phyloP scores from a whole-genome alignment of 1,140 invertebrate species.

The Telenomus remus region DNA sequence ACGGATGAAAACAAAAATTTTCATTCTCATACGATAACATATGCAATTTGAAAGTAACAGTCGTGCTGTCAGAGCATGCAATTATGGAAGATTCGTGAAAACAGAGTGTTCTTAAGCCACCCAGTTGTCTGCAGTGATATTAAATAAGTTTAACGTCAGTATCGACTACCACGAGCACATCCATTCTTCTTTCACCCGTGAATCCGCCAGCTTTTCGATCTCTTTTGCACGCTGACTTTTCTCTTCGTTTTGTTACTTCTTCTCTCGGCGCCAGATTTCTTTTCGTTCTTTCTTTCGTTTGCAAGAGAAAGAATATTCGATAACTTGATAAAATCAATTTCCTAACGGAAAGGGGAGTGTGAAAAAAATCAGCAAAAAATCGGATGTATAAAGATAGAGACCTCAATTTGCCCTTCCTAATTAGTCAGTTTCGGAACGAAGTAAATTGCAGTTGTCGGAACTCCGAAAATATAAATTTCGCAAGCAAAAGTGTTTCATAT shows the following conservation, averaged over 20 bases:
- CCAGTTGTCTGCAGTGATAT: constrained; percentile 28
- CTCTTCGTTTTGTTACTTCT: constrained; percentile 26
- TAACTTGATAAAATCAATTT: constrained; percentile 58
- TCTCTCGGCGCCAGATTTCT: constrained; percentile 37
- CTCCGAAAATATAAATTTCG: no score
- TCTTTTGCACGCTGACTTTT: constrained; percentile 41
- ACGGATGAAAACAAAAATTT: no score
- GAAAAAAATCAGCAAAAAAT: constrained; percentile 2
- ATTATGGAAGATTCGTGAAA: constrained; percentile 43
- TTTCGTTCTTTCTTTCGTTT: constrained; percentile 35
- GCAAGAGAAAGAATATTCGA: constrained; percentile 34
- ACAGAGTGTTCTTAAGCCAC: constrained; percentile 17
- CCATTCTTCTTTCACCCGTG: constrained; percentile 38
- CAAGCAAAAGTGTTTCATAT: neutral
- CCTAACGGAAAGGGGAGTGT: constrained; percentile 25
- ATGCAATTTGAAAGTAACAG: no score
- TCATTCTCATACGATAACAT: no score
- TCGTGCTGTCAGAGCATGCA: constrained; percentile 3
- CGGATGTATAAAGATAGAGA: constrained; percentile 23
- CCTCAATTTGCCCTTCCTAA: neutral
- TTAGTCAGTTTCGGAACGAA: no score
- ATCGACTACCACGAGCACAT: constrained; percentile 42
- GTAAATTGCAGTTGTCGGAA: no score
- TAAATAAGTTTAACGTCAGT: constrained; percentile 55
- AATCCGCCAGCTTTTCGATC: constrained; percentile 45